Evolutionary conservation across 2,888 invertebrate species (phyloP).

Genomic region (Drosophila hawaiiensis): DNA sequence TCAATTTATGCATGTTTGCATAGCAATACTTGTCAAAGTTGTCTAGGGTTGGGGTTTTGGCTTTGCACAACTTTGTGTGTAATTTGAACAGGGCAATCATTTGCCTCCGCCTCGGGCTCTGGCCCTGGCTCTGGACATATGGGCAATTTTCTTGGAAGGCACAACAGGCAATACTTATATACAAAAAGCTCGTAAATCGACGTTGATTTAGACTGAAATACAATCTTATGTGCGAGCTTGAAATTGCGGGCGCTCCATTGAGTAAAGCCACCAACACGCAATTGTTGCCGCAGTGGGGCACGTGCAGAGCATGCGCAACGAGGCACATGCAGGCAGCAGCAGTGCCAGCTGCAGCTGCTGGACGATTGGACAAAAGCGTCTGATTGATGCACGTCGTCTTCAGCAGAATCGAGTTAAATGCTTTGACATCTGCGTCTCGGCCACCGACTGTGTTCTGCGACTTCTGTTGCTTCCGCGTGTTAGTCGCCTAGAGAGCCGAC

Average conservation of each 20-base stretch:
- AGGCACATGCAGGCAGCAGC: slow-evolving; percentile 21
- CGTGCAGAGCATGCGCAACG: slow-evolving; percentile 71
- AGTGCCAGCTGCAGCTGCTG: slow-evolving; percentile 16
- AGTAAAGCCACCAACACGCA: slow-evolving; percentile 69
- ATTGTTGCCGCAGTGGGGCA: slow-evolving; percentile 49
- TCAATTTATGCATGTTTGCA: slow-evolving; percentile 80
- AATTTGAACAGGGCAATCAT: slow-evolving; percentile 73
- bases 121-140: slow-evolving; percentile 12
- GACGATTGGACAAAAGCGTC: slow-evolving; percentile 39
- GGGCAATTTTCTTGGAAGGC: slow-evolving; percentile 67
- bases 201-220: slow-evolving; percentile 75
- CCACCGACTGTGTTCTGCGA: slow-evolving; percentile 57
- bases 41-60: slow-evolving; percentile 66
- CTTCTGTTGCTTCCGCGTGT: slow-evolving; percentile 76
- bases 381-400: slow-evolving; percentile 78
- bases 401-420: slow-evolving; percentile 66
- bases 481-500: slow-evolving; percentile 60
- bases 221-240: slow-evolving; percentile 54
- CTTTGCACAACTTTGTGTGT: slow-evolving; percentile 71
- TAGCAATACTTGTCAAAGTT: slow-evolving; percentile 81
- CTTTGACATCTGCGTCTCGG: slow-evolving; percentile 57
- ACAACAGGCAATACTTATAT: slow-evolving; percentile 33
- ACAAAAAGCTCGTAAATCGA: slow-evolving; percentile 77
- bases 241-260: slow-evolving; percentile 68
- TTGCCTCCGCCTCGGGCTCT: slow-evolving; percentile 33